These are phyloP conservation scores for Drosophila malerkotliana DNA, from an alignment of 1,140 invertebrate genomes.

Conservation along the genomic window DNA sequence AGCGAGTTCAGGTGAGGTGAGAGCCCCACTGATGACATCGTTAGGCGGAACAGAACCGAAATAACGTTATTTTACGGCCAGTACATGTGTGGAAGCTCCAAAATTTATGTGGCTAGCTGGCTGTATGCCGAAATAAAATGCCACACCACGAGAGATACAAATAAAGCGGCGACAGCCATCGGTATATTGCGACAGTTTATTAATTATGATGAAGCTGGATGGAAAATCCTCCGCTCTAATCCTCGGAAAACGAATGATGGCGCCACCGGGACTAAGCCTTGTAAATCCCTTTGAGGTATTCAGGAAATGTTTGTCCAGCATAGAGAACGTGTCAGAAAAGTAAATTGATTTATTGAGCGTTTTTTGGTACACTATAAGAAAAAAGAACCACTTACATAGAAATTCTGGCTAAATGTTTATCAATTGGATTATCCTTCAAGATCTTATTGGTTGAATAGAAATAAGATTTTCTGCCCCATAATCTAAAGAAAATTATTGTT, in stretches of 20 bases:
- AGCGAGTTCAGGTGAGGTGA: slow-evolving; percentile 19
- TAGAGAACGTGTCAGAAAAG: slow-evolving; percentile 22
- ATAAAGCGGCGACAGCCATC: slow-evolving; percentile 6
- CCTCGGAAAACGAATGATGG: slow-evolving; percentile 62
- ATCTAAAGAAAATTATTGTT: neutral
- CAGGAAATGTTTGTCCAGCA: slow-evolving; percentile 45
- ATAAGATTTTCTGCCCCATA: neutral
- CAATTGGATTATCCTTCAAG: too few species aligned
- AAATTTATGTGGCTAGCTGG: slow-evolving; percentile 56
- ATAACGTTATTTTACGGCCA: slow-evolving; percentile 68
- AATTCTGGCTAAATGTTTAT: too few species aligned
- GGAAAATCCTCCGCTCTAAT: slow-evolving; percentile 49
- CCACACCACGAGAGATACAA: slow-evolving; percentile 19
- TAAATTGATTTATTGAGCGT: slow-evolving; percentile 55
- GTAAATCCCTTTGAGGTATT: slow-evolving; percentile 16
- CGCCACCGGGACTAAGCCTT: slow-evolving; percentile 61
- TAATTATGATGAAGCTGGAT: slow-evolving; percentile 70
- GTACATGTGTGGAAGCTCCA: slow-evolving; percentile 58
- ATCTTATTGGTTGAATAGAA: neutral
- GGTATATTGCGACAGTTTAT: slow-evolving; percentile 52
- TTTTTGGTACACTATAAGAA: neutral
- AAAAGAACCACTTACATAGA: neutral
- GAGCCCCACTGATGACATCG: slow-evolving; percentile 50
- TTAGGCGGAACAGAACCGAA: slow-evolving; percentile 52
- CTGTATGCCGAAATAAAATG: slow-evolving; percentile 48